These are phyloP conservation scores for Cettia cetti DNA, from an alignment of 2,113 vertebrate species.

Conservation along the genomic window DNA sequence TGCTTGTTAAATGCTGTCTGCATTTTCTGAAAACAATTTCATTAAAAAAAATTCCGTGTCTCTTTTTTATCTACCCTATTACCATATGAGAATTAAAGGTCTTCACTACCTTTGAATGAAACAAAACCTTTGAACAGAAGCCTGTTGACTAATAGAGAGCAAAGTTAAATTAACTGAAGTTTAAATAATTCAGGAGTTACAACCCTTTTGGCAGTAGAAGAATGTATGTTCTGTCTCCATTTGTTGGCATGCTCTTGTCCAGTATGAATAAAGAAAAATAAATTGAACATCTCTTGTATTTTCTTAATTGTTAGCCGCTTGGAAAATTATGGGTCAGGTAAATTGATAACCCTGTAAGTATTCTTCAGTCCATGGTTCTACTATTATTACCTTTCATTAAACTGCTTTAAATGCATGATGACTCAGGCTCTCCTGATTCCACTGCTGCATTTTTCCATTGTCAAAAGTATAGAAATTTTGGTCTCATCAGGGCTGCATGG, in stretches of 20 bases:
- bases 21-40: not conserved
- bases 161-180: not conserved
- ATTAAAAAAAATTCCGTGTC: not conserved
- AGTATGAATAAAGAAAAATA: conserved; percentile 35
- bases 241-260: conserved; percentile 60
- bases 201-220: not conserved
- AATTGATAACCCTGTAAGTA: conserved; percentile 78
- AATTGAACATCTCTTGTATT: conserved; percentile 80
- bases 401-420: conserved; percentile 72
- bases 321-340: conserved; percentile 80
- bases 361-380: conserved; percentile 59
- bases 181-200: not conserved
- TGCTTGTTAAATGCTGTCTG: not conserved
- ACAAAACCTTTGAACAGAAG: not conserved
- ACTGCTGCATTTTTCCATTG: conserved; percentile 60
- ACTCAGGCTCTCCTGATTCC: conserved; percentile 22
- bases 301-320: conserved; percentile 83
- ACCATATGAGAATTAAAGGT: not conserved
- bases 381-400: conserved; percentile 56
- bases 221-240: conserved; percentile 53
- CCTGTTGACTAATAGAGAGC: not conserved
- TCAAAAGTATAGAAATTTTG: not conserved
- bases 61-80: not conserved
- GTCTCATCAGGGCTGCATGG: conserved; percentile 69
- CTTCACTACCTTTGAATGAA: not conserved